phyloP scores from a whole-genome alignment of 2,888 invertebrate species.

The Mythimna pallens region DNA sequence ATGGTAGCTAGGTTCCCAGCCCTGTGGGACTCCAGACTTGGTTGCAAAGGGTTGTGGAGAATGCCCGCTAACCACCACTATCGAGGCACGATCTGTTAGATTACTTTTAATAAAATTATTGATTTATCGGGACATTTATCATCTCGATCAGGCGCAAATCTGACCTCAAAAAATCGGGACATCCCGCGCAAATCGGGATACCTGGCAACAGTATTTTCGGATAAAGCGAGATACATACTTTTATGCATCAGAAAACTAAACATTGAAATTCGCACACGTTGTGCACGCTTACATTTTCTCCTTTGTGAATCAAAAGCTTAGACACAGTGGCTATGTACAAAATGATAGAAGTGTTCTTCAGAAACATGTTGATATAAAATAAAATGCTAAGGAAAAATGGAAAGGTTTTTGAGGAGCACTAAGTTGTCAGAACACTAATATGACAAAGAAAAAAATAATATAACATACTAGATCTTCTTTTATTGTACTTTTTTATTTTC shows the following conservation, averaged over 20 bases:
- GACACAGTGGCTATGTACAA: conserved; percentile 16
- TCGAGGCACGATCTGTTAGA: too few relatives aligned
- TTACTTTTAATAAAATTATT: too few relatives aligned
- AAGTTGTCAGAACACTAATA: background rate
- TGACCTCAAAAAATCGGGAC: too few relatives aligned
- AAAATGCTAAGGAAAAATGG: background rate
- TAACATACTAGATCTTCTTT: too few relatives aligned
- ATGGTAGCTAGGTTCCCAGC: too few relatives aligned
- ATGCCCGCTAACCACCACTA: too few relatives aligned
- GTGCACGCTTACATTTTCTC: conserved; percentile 30
- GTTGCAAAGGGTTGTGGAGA: too few relatives aligned
- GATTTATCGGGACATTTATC: too few relatives aligned
- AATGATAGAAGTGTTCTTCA: conserved; percentile 11
- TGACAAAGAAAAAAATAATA: background rate
- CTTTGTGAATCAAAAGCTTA: conserved; percentile 35
- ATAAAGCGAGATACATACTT: conserved; percentile 19
- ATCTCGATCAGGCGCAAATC: too few relatives aligned
- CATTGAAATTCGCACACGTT: conserved; percentile 29
- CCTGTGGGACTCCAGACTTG: too few relatives aligned
- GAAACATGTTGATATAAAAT: conserved; percentile 19
- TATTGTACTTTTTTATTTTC: too few relatives aligned
- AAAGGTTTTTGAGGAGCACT: background rate
- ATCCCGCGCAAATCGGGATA: too few relatives aligned
- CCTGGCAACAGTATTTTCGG: background rate
- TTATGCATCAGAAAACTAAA: conserved; percentile 33